A percentile compares a stretch with the other conserved stretches of the same genome.
phyloP scores from a whole-genome alignment of 2,797 vertebrate genomes.

The Phataginus tetradactyla region DNA sequence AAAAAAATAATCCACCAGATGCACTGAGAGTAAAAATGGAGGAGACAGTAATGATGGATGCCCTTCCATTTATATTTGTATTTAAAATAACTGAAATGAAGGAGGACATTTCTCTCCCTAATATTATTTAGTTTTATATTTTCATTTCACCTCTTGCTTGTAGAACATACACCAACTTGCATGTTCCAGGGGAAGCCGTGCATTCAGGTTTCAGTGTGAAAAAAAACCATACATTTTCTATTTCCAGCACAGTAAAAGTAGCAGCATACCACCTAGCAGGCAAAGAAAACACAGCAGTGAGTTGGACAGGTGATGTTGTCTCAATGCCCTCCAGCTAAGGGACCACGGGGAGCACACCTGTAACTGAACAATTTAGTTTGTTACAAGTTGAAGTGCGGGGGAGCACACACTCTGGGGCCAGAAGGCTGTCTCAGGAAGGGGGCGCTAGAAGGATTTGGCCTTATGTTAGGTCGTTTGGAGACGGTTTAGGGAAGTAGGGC shows the following conservation, averaged over 20 bases:
- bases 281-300: not conserved
- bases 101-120: not conserved
- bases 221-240: not conserved
- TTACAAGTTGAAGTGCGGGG: not conserved
- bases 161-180: not conserved
- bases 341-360: not conserved
- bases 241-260: not conserved
- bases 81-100: not conserved
- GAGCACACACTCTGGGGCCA: rapidly evolving
- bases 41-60: not conserved
- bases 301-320: not conserved
- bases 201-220: not conserved
- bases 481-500: not conserved
- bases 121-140: not conserved
- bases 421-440: not conserved
- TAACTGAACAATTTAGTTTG: no score
- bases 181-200: not conserved
- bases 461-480: not conserved
- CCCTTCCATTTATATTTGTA: not conserved
- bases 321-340: not conserved
- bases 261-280: not conserved
- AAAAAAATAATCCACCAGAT: not conserved
- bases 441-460: not conserved
- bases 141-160: not conserved
- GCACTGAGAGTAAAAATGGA: not conserved